Evolutionary conservation across 2,797 vertebrate species (phyloP).

Genomic region (Cyprinella venusta): DNA sequence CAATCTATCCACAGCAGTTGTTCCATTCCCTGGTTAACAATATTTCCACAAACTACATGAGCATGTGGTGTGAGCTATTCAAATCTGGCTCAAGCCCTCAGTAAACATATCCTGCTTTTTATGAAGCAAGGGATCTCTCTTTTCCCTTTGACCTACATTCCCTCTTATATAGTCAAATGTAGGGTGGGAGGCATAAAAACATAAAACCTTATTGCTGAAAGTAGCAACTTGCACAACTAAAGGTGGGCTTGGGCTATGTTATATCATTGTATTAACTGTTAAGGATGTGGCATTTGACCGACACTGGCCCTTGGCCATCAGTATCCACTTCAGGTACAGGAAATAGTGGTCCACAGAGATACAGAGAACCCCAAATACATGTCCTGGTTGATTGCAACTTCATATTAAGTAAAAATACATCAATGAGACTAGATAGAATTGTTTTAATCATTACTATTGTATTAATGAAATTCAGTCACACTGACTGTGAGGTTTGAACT

Average conservation of each 20-base stretch:
- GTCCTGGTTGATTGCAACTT: background rate
- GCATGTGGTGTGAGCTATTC: constrained; percentile 27
- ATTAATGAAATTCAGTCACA: no score
- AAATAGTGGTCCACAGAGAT: background rate
- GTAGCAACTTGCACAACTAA: background rate
- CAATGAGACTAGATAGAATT: background rate
- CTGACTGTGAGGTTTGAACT: background rate
- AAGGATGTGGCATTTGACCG: constrained; percentile 35
- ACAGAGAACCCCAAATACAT: background rate
- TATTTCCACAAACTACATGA: constrained; percentile 22
- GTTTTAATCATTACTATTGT: background rate
- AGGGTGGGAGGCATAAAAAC: background rate
- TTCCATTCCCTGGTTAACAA: constrained; percentile 46
- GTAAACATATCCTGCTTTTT: constrained; percentile 19
- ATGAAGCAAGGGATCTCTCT: constrained; percentile 1
- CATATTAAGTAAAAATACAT: background rate
- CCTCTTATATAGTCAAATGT: background rate
- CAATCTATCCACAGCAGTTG: constrained; percentile 32
- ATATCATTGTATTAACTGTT: constrained; percentile 30
- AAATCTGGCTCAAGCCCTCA: constrained; percentile 35
- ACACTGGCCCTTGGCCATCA: constrained; percentile 13
- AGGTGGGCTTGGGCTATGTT: background rate
- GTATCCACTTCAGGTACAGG: constrained; percentile 34
- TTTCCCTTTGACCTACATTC: constrained; percentile 37
- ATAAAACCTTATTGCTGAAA: background rate